Conservation (phyloP, 2,888 invertebrate species). For the Galeopsomyia nigrocyanea region DNA sequence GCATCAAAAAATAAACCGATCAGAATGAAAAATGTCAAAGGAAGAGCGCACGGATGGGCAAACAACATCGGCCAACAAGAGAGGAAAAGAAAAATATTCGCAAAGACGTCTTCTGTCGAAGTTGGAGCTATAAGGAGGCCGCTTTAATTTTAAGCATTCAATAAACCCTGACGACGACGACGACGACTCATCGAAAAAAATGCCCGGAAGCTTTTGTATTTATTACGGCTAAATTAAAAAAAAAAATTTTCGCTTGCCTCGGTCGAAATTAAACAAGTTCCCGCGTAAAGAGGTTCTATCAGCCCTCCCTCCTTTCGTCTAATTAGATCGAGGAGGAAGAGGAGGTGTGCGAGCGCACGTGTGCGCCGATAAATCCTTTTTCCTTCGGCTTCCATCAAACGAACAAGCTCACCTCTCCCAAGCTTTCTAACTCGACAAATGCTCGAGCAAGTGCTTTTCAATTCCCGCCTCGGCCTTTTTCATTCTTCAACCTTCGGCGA, state of each 20-base stretch:
- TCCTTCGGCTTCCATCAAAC: constrained; percentile 26
- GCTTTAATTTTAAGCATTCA: constrained; percentile 39
- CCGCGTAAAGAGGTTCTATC: not conserved
- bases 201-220: constrained; percentile 29
- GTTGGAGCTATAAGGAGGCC: not conserved
- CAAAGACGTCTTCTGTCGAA: not conserved
- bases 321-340: too few species aligned
- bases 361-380: constrained; percentile 28
- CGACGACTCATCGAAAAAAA: not conserved
- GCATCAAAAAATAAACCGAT: not conserved
- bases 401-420: not conserved
- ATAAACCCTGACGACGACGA: constrained; percentile 23
- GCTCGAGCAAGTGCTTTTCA: not conserved
- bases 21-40: not conserved
- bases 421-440: constrained; percentile 16
- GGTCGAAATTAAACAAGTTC: constrained; percentile 31
- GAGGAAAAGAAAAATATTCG: constrained; percentile 3
- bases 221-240: constrained; percentile 35
- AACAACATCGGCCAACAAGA: not conserved
- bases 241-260: not conserved
- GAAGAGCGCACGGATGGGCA: not conserved
- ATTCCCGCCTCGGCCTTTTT: not conserved
- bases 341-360: not conserved
- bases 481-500: constrained; percentile 5
- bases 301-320: not conserved